phyloP scores from a whole-genome alignment of 1,140 invertebrate species.

The Eriocheir sinensis region DNA sequence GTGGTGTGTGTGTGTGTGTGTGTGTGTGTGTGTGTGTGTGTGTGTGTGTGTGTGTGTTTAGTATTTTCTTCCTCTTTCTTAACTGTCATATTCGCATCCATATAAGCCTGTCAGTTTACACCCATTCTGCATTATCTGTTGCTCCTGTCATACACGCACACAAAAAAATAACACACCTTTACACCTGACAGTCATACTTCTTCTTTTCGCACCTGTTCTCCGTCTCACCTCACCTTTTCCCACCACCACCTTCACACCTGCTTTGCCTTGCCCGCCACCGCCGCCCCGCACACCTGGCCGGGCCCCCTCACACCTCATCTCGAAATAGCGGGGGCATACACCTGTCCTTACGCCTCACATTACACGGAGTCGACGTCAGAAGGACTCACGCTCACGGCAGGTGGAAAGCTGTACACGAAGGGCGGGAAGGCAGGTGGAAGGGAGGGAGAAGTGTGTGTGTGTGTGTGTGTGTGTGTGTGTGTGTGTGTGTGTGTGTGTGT shows the following conservation, averaged over 20 bases:
- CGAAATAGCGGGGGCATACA: neutral
- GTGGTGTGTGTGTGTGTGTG: conserved; percentile 26
- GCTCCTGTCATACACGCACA: too few species aligned
- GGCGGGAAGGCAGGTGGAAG: neutral
- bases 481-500: too few species aligned
- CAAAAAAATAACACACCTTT: too few species aligned
- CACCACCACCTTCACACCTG: too few species aligned
- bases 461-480: too few species aligned
- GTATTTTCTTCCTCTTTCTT: too few species aligned
- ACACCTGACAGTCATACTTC: neutral
- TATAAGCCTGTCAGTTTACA: too few species aligned
- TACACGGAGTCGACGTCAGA: conserved; percentile 10
- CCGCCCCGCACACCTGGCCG: neutral
- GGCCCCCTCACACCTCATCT: neutral
- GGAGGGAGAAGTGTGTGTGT: neutral
- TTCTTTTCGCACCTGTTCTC: neutral
- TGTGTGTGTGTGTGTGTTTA: conserved; percentile 43
- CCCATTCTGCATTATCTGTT: too few species aligned
- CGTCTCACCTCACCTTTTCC: neutral
- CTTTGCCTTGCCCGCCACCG: too few species aligned
- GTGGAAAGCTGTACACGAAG: too few species aligned
- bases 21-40: conserved; percentile 47
- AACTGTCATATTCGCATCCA: too few species aligned
- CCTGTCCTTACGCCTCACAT: conserved; percentile 1
- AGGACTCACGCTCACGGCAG: too few species aligned